phyloP scores from a whole-genome alignment of 1,140 invertebrate genomes.

The Drosophila subobscura region DNA sequence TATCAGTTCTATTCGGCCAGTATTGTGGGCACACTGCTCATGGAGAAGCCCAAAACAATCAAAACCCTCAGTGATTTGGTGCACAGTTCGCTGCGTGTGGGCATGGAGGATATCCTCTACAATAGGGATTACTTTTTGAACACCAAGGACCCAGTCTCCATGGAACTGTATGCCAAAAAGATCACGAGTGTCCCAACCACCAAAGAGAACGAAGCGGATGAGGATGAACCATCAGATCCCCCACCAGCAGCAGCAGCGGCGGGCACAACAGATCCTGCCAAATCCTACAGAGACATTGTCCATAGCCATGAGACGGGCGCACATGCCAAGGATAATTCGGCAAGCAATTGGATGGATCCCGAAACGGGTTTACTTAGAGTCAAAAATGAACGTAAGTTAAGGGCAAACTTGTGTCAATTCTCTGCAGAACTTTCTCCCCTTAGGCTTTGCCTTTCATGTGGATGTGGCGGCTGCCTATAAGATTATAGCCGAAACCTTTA shows the following conservation, averaged over 20 bases:
- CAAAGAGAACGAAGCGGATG: conserved; percentile 46
- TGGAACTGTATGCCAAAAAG: conserved; percentile 84
- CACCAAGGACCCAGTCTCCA: conserved; percentile 85
- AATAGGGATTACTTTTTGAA: conserved; percentile 86
- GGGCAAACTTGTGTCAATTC: too few species aligned
- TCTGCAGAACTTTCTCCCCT: not conserved
- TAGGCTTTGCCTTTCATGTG: conserved; percentile 87
- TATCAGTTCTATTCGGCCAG: conserved; percentile 90
- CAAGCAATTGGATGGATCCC: conserved; percentile 75
- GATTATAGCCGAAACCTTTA: conserved; percentile 86
- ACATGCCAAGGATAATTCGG: conserved; percentile 73
- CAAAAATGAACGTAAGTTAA: conserved; percentile 69
- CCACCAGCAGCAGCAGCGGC: not conserved
- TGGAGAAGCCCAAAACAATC: conserved; percentile 87
- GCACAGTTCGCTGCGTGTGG: conserved; percentile 86
- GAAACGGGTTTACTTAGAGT: conserved; percentile 83
- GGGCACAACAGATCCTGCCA: conserved; percentile 41
- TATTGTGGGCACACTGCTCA: conserved; percentile 89
- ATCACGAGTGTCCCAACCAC: conserved; percentile 63
- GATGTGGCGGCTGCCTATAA: conserved; percentile 87
- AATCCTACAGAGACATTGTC: conserved; percentile 71
- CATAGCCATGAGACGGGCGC: conserved; percentile 78
- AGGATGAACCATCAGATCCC: conserved; percentile 49
- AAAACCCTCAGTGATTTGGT: conserved; percentile 86
- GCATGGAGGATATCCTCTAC: conserved; percentile 87